Conservation (phyloP, 2,113 vertebrate genomes). For the Meles meles region DNA sequence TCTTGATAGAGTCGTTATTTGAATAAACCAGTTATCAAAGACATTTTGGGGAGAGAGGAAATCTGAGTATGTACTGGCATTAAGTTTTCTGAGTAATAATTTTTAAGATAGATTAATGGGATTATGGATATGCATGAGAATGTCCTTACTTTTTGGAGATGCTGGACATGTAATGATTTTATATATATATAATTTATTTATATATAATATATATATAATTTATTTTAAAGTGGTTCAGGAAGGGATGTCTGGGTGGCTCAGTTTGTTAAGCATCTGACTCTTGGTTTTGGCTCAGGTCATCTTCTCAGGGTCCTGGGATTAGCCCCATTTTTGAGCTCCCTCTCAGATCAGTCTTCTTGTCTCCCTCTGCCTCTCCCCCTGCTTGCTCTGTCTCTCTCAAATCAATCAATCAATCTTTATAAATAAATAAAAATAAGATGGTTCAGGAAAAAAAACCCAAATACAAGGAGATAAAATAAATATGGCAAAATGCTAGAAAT, state of each 20-base stretch:
- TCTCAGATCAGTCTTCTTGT: background rate
- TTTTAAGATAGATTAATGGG: slow-evolving; percentile 1
- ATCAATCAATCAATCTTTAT: background rate
- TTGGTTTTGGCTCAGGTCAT: background rate
- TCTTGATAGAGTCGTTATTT: background rate
- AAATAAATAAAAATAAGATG: background rate
- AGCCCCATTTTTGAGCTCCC: background rate
- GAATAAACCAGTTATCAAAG: background rate
- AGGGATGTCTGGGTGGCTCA: background rate
- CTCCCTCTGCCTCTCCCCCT: background rate
- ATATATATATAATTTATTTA: background rate
- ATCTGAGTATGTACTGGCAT: background rate
- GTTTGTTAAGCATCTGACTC: background rate
- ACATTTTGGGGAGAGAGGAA: background rate
- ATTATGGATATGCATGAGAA: background rate
- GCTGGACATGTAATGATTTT: background rate
- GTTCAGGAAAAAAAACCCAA: background rate
- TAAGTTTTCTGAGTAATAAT: background rate
- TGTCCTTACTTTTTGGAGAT: background rate
- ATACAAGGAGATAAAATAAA: background rate
- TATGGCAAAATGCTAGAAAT: slow-evolving; percentile 6
- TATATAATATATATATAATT: background rate
- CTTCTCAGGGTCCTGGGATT: background rate
- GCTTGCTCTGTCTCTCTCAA: background rate
- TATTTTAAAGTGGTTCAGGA: background rate